Conservation (phyloP, 2,888 invertebrate species). For the Yponomeuta sedellus region DNA sequence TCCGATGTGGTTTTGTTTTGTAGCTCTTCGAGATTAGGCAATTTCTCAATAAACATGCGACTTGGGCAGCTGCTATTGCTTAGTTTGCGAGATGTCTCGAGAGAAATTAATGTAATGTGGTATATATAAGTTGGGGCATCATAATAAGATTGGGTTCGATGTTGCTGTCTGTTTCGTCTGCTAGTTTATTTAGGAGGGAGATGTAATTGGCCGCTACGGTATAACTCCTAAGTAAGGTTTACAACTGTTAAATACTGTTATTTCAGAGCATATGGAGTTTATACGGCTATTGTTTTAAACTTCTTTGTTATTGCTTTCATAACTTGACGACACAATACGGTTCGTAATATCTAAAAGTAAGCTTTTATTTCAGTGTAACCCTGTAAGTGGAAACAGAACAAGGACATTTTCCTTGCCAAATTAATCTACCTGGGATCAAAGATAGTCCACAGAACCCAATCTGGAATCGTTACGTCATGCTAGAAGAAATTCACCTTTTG, state of each 20-base stretch:
- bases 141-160: slow-evolving; percentile 61
- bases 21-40: slow-evolving; percentile 73
- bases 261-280: slow-evolving; percentile 19
- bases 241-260: slow-evolving; percentile 19
- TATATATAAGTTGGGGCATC: slow-evolving; percentile 58
- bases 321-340: background rate
- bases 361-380: too few species aligned
- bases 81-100: slow-evolving; percentile 66
- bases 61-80: slow-evolving; percentile 64
- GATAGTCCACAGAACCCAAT: background rate
- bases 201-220: slow-evolving; percentile 33
- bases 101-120: slow-evolving; percentile 72
- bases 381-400: too few species aligned
- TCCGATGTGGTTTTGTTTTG: slow-evolving; percentile 74
- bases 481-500: slow-evolving; percentile 24
- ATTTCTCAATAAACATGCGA: slow-evolving; percentile 72
- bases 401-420: too few species aligned
- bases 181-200: slow-evolving; percentile 45
- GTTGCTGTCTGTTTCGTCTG: slow-evolving; percentile 54
- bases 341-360: background rate
- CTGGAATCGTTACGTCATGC: background rate
- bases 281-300: slow-evolving; percentile 19
- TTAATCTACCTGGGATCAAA: background rate
- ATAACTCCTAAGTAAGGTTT: slow-evolving; percentile 21
- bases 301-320: slow-evolving; percentile 9